Conservation (phyloP, 2,797 vertebrate species). For the Tauraco hartlaubi region DNA sequence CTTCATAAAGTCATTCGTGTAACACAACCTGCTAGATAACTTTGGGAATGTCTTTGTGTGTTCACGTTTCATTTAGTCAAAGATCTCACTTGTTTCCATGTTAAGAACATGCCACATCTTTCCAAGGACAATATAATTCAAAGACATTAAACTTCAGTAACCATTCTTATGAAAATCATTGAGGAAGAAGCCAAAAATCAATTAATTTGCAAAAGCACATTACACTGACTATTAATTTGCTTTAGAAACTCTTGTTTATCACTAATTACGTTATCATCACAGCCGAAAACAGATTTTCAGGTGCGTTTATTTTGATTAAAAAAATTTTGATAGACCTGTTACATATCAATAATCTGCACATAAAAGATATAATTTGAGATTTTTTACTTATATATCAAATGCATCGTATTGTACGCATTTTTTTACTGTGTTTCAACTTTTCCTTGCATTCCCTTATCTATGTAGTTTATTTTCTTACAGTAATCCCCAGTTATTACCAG, state of each 20-base stretch:
- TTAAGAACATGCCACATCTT: background rate
- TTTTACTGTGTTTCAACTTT: background rate
- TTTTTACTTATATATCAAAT: background rate
- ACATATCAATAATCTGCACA: background rate
- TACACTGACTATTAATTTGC: background rate
- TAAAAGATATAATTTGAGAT: background rate
- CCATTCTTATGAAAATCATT: background rate
- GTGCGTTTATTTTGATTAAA: background rate
- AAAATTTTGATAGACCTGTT: background rate
- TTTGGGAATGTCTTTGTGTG: background rate
- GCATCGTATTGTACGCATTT: rapidly evolving
- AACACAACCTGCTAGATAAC: background rate
- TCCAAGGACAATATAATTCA: background rate
- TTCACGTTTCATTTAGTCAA: background rate
- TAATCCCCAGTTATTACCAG: conserved; percentile 19
- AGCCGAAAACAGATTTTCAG: background rate
- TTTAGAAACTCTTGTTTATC: background rate
- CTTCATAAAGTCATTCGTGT: background rate
- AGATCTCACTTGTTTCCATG: background rate
- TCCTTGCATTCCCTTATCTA: background rate
- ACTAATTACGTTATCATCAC: background rate
- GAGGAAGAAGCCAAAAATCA: conserved; percentile 12
- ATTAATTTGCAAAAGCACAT: background rate
- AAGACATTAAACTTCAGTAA: conserved; percentile 25
- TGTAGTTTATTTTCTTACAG: conserved; percentile 1